Conservation (phyloP, 2,113 vertebrate genomes). For the Myotis davidii region DNA sequence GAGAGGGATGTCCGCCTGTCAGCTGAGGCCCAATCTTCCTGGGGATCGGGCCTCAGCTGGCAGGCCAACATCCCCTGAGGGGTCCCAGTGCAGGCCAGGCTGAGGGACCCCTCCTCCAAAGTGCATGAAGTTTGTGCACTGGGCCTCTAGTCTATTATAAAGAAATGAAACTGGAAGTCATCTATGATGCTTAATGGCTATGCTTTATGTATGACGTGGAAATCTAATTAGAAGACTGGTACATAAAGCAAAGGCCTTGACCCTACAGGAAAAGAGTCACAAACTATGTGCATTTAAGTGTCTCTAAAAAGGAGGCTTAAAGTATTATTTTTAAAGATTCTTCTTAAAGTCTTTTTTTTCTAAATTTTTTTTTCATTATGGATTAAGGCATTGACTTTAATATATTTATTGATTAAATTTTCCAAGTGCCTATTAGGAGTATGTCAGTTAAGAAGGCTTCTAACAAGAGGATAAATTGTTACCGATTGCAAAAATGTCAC, state of each 20-base stretch:
- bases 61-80: too few relatives aligned
- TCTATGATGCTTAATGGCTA: not conserved
- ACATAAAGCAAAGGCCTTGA: not conserved
- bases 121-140: too few relatives aligned
- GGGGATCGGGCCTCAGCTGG: too few relatives aligned
- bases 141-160: not conserved
- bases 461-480: not conserved
- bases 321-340: not conserved
- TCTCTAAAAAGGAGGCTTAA: conserved; percentile 7
- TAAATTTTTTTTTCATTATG: too few relatives aligned
- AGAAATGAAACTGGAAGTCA: not conserved
- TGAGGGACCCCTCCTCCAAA: too few relatives aligned
- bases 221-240: not conserved
- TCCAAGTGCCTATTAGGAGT: not conserved
- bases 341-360: too few relatives aligned
- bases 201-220: not conserved
- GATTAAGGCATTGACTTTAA: not conserved
- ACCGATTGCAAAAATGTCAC: not conserved
- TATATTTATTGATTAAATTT: conserved; percentile 18
- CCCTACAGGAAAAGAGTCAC: not conserved
- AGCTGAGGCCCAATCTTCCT: too few relatives aligned
- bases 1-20: too few relatives aligned
- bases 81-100: too few relatives aligned
- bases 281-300: not conserved
- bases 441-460: not conserved